phyloP scores from a whole-genome alignment of 2,888 invertebrate species.

The Erebia aethiops region DNA sequence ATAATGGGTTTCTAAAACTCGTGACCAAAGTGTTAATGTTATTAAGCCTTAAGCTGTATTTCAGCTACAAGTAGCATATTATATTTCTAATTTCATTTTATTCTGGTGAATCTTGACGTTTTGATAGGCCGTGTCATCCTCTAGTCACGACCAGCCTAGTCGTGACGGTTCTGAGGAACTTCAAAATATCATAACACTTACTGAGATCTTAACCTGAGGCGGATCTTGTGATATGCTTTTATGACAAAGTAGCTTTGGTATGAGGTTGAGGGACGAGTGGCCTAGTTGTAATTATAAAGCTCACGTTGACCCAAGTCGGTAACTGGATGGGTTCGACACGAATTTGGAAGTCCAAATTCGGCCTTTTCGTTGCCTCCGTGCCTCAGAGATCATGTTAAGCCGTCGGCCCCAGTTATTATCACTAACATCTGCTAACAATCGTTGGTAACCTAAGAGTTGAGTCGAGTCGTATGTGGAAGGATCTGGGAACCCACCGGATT shows the following conservation, averaged over 20 bases:
- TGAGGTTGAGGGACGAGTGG: no score
- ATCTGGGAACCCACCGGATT: no score
- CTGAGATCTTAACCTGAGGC: background rate
- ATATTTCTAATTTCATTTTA: background rate
- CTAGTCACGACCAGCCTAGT: slow-evolving; percentile 7
- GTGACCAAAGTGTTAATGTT: slow-evolving; percentile 8
- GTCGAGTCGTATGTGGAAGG: no score
- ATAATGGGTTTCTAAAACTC: background rate
- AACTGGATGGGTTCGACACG: no score
- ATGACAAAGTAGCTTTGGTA: background rate
- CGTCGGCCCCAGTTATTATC: no score
- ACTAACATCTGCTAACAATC: no score
- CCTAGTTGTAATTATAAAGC: no score
- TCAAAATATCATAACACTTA: slow-evolving; percentile 8
- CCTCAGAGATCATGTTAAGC: no score
- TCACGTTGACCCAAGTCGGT: no score
- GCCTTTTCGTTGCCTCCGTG: no score
- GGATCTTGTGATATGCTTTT: background rate
- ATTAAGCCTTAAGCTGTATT: slow-evolving; percentile 9
- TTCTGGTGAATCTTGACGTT: slow-evolving; percentile 12
- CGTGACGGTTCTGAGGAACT: slow-evolving; percentile 14
- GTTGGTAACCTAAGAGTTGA: no score
- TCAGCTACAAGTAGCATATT: slow-evolving; percentile 2
- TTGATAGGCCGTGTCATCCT: slow-evolving; percentile 22
- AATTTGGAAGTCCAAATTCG: no score